Evolutionary conservation across 2,888 invertebrate genomes (phyloP), one percentile per base, ranked within the genome.

Genomic region (Coecobrya sp.): DNA sequence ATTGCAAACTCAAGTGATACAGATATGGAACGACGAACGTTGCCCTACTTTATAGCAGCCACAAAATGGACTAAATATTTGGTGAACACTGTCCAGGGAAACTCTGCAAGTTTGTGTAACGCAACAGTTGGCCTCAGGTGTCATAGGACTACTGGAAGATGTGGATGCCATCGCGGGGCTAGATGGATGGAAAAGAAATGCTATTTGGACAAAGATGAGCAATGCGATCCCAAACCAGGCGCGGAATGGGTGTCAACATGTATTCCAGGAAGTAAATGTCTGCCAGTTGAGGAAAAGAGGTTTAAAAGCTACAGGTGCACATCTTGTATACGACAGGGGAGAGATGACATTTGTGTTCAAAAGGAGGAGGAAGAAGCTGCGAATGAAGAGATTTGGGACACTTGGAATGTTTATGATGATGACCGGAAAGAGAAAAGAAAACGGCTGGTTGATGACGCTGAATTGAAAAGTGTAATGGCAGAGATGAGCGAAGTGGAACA

Each of bases 51-150:
- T 27, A 42, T 65, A 36, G 85, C 89, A 42, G 89, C 65, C 10
- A 36, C 85, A 19, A 89, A 89, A 22, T 92, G 89, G 89, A 42
- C 68, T 11, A 84, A 86, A 55, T 79, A 86, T 65, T 42, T 92
- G n/a, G 70, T 89, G 13, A 85, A 55, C 13, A 92, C 92, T 22
- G 92, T 25, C 5, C 42, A 65, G 5, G 85, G 27, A 7, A 79
- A 76, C 13, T 85, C 84, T 13, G 84, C 89, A 68, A 89, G 73
- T 19, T 68, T 92, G 8, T 92, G 92, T 45, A 89, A 92, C 42
- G 92, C 85, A 16, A 85, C 65, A 59, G 76, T 73, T 1, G 92
- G 92, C 5, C 68, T 89, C 10, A 30, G 49, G 5, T 92, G 92
- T 52, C 85, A 92, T 27, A 25, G 49, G n/a, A 62, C 65, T 16